Evolutionary conservation across 2,797 vertebrate species (phyloP), one percentile per base, ranked within the genome.

Genomic region (Lates japonicus): DNA sequence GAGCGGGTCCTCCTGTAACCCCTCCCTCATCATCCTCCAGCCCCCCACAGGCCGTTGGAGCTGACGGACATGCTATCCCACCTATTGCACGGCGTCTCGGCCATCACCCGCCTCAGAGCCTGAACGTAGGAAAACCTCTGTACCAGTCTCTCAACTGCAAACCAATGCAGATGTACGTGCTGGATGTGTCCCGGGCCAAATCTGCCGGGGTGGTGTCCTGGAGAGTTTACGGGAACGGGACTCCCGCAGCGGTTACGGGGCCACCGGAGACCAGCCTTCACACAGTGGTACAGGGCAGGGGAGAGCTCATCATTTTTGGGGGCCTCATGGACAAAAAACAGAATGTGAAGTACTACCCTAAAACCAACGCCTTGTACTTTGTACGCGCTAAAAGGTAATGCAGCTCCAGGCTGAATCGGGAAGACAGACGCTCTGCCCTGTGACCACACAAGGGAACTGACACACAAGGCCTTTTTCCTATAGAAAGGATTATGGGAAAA

Each of bases 271-370:
- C 98, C 89, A 99, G 98, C 94, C 95, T 99, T 75, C 98, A 99
- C 88, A 99, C 98, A 0, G 98, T 99, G 86, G 98, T 99, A 3
- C 98, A 99, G 80, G 98, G 98, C 83, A 90, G 98, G 44, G 98
- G 98, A 0, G 98, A 99, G 83, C 95, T 99, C 64, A 99, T 99
- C 88, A 97, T 99, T 57, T 99, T 99, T 0, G 98, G 98, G 14
- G 98, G 98, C 64, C 96, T 99, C 85, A 99, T 99, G 97, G 98
- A 99, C 98, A 99, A 99, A 95, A 99, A 99, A 94, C 98, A 99
- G 91, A 99, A 99, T 88, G 97, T 99, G 80, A 99, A 99, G 93
- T 99, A 99, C 91, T 99, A 99, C 92, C 98, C 98, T 85, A 99
- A 99, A 96, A 99, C 98, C 81, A 99, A 99, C 71, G 98, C 98